phyloP scores from a whole-genome alignment of 2,797 vertebrate species.

The Brotula barbata region DNA sequence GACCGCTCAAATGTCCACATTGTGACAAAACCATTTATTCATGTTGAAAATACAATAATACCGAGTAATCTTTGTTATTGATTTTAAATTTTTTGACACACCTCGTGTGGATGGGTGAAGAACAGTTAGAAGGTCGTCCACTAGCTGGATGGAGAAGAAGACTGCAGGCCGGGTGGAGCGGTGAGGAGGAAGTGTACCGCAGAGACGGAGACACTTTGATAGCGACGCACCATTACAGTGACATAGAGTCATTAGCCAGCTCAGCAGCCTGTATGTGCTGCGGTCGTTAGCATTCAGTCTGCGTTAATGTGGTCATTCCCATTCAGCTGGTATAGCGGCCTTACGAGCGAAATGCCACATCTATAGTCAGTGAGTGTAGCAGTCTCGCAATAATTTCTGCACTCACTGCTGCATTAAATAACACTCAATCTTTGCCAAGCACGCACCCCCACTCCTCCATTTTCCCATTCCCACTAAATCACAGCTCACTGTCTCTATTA shows the following conservation, averaged over 20 bases:
- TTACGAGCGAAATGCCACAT: slow-evolving; percentile 67
- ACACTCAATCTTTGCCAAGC: slow-evolving; percentile 67
- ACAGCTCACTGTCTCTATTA: slow-evolving; percentile 61
- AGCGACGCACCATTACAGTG: slow-evolving; percentile 65
- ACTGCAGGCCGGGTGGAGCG: slow-evolving; percentile 26
- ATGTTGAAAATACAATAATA: no score
- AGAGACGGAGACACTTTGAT: slow-evolving; percentile 55
- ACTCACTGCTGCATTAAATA: slow-evolving; percentile 66
- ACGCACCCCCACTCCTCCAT: slow-evolving; percentile 46
- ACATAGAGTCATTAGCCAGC: slow-evolving; percentile 70
- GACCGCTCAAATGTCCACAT: no score
- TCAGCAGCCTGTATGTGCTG: slow-evolving; percentile 68
- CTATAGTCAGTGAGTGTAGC: slow-evolving; percentile 63
- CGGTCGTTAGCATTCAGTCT: slow-evolving; percentile 64
- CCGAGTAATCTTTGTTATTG: no score
- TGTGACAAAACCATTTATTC: no score
- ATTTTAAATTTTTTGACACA: no score
- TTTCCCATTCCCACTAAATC: slow-evolving; percentile 53
- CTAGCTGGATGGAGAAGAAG: slow-evolving; percentile 39
- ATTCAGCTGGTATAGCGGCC: slow-evolving; percentile 65
- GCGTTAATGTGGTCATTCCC: slow-evolving; percentile 70
- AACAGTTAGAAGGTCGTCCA: slow-evolving; percentile 57
- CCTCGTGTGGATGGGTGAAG: no score
- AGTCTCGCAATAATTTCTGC: slow-evolving; percentile 64
- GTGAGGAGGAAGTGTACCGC: slow-evolving; percentile 49